These are phyloP conservation scores for Malthinus seriepunctatus DNA, from an alignment of 2,888 invertebrate species.

Conservation along the genomic window DNA sequence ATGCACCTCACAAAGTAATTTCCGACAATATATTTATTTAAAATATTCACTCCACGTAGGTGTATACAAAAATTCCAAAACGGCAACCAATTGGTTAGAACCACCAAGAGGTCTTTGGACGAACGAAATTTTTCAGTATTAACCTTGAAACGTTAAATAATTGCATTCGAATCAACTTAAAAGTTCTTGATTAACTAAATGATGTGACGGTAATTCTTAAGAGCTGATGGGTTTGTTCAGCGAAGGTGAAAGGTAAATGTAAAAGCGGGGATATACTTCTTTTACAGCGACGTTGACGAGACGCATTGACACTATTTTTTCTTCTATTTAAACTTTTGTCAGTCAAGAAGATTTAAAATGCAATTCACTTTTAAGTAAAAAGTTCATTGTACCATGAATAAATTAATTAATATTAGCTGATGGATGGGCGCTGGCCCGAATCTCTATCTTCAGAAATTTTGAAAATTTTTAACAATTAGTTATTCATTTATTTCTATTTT, in stretches of 20 bases:
- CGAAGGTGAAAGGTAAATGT: constrained; percentile 1
- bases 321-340: too few relatives aligned
- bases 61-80: background rate
- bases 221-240: constrained; percentile 1
- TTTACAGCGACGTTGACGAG: background rate
- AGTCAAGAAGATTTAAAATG: too few relatives aligned
- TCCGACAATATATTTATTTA: background rate
- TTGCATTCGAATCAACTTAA: background rate
- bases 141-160: background rate
- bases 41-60: constrained; percentile 1
- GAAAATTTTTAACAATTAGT: too few relatives aligned
- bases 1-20: background rate
- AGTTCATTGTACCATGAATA: too few relatives aligned
- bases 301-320: too few relatives aligned
- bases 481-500: too few relatives aligned
- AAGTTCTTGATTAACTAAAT: background rate
- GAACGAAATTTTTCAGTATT: background rate
- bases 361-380: too few relatives aligned
- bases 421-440: too few relatives aligned
- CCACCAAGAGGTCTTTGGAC: background rate
- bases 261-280: constrained; percentile 3
- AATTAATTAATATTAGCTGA: too few relatives aligned
- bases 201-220: background rate
- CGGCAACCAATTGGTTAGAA: background rate
- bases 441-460: too few relatives aligned